These are phyloP conservation scores for Montipora capricornis DNA, from an alignment of 64 coral and sea anemone genomes.

Conservation along the genomic window DNA sequence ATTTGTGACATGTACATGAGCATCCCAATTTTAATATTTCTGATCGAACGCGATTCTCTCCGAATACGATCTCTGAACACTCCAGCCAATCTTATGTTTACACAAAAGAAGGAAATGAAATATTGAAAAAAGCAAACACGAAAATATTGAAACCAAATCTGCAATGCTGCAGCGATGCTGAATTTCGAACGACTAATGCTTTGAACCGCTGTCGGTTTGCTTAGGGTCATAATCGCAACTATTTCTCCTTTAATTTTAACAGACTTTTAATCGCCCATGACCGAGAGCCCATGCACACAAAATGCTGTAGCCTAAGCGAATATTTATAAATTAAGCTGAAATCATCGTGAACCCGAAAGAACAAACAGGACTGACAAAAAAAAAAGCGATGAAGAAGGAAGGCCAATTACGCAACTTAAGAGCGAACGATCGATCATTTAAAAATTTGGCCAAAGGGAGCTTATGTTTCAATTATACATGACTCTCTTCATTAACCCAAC, in stretches of 20 bases:
- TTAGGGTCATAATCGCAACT: not conserved
- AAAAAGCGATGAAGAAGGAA: not conserved
- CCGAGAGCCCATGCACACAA: not conserved
- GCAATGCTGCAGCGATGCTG: not conserved
- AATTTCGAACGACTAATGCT: not conserved
- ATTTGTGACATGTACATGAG: not conserved
- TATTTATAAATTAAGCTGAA: not conserved
- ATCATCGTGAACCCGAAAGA: too few relatives aligned
- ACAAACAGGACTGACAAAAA: not conserved
- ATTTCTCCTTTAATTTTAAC: not conserved
- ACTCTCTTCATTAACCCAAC: not conserved
- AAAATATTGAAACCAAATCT: not conserved
- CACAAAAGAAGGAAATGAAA: conserved; percentile 2
- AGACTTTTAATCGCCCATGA: not conserved
- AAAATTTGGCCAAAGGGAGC: not conserved
- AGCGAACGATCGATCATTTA: not conserved
- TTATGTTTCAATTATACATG: conserved; percentile 27
- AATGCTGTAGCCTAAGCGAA: too few relatives aligned
- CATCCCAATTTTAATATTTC: not conserved
- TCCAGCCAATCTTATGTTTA: conserved; percentile 3
- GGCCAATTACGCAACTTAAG: not conserved
- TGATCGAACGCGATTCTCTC: not conserved
- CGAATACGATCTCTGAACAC: not conserved
- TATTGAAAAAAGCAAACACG: conserved; percentile 32
- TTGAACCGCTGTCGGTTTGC: not conserved